Conservation (phyloP, 1,140 invertebrate species). For the Phymorhynchus buccinoides region DNA sequence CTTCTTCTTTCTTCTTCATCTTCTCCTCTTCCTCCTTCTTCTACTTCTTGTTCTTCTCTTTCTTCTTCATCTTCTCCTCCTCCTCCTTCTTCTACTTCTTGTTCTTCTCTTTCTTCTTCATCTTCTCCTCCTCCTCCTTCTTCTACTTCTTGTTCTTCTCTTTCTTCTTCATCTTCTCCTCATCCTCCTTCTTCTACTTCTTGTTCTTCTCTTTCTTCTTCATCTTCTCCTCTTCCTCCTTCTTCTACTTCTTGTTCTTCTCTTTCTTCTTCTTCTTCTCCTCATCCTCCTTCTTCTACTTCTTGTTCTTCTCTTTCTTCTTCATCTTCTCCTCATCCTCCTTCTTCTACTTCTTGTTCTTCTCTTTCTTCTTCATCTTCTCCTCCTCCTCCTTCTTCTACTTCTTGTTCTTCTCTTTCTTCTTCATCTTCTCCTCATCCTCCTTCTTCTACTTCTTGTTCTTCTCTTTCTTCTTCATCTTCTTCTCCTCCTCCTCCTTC, state of each 20-base stretch:
- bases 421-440: not conserved
- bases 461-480: not conserved
- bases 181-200: not conserved
- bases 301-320: not conserved
- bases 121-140: not conserved
- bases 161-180: not conserved
- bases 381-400: not conserved
- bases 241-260: not conserved
- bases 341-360: not conserved
- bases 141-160: not conserved
- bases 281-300: not conserved
- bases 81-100: not conserved
- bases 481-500: not conserved
- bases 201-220: not conserved
- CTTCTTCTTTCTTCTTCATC: not conserved
- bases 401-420: not conserved
- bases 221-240: not conserved
- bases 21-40: not conserved
- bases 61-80: not conserved
- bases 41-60: not conserved
- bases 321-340: not conserved
- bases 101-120: not conserved
- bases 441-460: not conserved
- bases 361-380: not conserved
- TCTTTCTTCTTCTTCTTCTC: not conserved